Evolutionary conservation across 2,797 vertebrate species (phyloP).

Genomic region (Alcedo quadribrachys): DNA sequence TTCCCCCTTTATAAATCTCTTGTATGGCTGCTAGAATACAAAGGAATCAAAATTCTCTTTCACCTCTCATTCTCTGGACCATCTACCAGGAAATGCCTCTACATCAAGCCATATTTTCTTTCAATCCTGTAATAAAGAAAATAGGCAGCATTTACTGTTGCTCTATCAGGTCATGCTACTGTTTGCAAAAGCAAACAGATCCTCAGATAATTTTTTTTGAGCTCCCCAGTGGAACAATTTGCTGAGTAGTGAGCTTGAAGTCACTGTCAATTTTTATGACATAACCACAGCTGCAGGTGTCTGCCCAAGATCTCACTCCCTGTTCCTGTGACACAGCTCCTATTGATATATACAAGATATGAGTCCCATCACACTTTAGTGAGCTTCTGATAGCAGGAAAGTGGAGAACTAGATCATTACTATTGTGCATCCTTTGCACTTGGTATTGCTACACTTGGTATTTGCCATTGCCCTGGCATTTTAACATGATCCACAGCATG

Average conservation of each 20-base stretch:
- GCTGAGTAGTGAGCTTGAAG: background rate
- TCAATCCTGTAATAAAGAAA: background rate
- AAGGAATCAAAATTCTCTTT: background rate
- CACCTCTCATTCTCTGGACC: background rate
- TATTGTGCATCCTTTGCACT: fast-evolving
- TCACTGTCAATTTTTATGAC: background rate
- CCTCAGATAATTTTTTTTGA: background rate
- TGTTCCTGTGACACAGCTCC: background rate
- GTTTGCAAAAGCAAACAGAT: background rate
- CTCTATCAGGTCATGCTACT: background rate
- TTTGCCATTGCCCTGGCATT: background rate
- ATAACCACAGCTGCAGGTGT: background rate
- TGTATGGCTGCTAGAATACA: background rate
- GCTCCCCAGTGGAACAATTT: background rate
- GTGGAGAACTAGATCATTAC: background rate
- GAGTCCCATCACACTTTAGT: background rate
- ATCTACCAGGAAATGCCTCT: background rate
- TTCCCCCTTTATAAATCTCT: background rate
- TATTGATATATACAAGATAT: background rate
- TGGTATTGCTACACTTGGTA: background rate
- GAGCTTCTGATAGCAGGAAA: background rate
- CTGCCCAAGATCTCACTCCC: background rate
- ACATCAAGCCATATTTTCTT: background rate
- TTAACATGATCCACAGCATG: background rate
- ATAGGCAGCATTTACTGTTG: background rate